A percentile compares a stretch with the other conserved stretches of the same genome.
Conservation (phyloP, 2,888 invertebrate species). For the Penaeus monodon region DNA sequence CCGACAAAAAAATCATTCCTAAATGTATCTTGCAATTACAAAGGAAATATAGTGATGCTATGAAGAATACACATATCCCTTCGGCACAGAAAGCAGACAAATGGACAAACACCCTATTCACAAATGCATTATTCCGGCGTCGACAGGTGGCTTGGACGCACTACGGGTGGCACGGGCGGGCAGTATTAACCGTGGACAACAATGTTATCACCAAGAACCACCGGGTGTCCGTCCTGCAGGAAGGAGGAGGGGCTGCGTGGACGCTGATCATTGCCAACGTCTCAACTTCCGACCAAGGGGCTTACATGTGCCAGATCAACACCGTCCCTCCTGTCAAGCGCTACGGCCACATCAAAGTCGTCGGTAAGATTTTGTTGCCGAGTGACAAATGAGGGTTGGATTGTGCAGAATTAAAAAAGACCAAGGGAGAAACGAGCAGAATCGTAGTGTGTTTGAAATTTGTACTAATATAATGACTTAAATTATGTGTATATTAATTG, state of each 20-base stretch:
- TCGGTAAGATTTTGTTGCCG: not conserved
- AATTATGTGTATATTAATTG: too few species aligned
- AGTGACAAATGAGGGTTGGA: too few species aligned
- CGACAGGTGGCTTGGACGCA: slow-evolving; percentile 32
- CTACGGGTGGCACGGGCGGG: slow-evolving; percentile 6
- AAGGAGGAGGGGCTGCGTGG: slow-evolving; percentile 3
- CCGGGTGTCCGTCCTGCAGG: slow-evolving; percentile 18
- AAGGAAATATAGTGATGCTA: too few species aligned
- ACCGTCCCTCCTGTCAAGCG: not conserved
- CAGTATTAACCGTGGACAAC: slow-evolving; percentile 23
- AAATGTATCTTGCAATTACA: too few species aligned
- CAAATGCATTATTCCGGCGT: not conserved
- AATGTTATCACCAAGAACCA: slow-evolving; percentile 31
- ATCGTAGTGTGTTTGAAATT: too few species aligned
- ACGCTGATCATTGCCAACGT: slow-evolving; percentile 20
- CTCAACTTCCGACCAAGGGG: slow-evolving; percentile 18
- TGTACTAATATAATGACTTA: too few species aligned
- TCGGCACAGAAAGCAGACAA: too few species aligned
- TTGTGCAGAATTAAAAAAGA: too few species aligned
- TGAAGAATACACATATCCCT: too few species aligned
- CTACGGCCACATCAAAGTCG: not conserved
- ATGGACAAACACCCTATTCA: too few species aligned
- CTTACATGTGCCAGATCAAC: slow-evolving; percentile 26
- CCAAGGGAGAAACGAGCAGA: too few species aligned
- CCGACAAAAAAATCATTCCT: too few species aligned